These are phyloP conservation scores for Glaucopsyche alexis DNA, from an alignment of 2,888 invertebrate genomes.

Conservation along the genomic window DNA sequence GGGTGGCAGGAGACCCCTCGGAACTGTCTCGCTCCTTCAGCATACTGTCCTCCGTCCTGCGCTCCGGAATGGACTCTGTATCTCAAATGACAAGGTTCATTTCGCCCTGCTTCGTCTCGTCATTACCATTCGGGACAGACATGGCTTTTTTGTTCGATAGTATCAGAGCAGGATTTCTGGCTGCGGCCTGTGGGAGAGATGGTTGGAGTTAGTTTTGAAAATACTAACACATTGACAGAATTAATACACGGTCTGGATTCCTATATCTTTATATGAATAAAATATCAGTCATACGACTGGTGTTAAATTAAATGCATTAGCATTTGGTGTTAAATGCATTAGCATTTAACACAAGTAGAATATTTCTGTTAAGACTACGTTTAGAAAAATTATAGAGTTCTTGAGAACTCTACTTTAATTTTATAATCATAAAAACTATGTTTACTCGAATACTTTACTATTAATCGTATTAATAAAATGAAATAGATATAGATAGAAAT, in stretches of 20 bases:
- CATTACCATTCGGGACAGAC: constrained; percentile 49
- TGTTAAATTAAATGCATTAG: too few species aligned
- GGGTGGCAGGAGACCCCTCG: constrained; percentile 65
- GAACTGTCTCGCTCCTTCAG: constrained; percentile 84
- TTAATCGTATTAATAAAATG: too few species aligned
- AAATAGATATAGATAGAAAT: too few species aligned
- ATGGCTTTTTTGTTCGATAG: constrained; percentile 46
- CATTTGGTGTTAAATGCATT: too few species aligned
- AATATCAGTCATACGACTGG: too few species aligned
- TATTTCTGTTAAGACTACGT: too few species aligned
- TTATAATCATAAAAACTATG: too few species aligned
- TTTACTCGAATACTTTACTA: too few species aligned
- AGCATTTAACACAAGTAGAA: too few species aligned
- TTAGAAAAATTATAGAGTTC: too few species aligned
- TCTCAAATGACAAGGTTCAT: constrained; percentile 66
- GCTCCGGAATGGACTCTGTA: constrained; percentile 52
- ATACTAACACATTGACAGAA: background rate
- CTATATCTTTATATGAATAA: too few species aligned
- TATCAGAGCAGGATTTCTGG: constrained; percentile 40
- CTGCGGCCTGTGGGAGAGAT: constrained; percentile 37
- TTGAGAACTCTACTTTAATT: too few species aligned
- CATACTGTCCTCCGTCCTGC: constrained; percentile 71
- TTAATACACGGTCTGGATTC: background rate
- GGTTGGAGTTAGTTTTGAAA: background rate
- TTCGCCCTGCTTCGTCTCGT: constrained; percentile 47